A percentile compares a stretch with the other conserved stretches of the same genome.
Conservation (phyloP, 2,113 vertebrate genomes). For the Columba livia region DNA sequence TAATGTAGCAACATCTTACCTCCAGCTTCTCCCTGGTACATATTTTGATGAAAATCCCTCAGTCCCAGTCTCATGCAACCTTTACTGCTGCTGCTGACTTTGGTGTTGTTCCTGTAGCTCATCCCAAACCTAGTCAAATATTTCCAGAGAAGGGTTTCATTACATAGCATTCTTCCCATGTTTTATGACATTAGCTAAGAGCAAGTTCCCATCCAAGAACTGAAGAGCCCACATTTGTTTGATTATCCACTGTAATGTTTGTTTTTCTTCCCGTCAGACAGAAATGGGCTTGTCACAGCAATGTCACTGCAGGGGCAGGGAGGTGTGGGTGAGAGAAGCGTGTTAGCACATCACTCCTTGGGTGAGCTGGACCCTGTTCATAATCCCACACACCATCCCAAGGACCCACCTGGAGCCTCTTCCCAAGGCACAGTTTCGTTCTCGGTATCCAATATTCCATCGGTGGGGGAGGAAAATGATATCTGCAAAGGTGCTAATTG, state of each 20-base stretch:
- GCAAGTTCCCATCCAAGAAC: conserved; percentile 17
- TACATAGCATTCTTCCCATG: conserved; percentile 42
- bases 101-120: conserved; percentile 21
- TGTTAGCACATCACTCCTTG: background rate
- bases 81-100: conserved; percentile 5
- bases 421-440: background rate
- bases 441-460: conserved; percentile 15
- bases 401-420: background rate
- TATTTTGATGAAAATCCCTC: background rate
- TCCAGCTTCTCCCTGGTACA: background rate
- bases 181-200: conserved; percentile 39
- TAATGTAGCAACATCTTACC: background rate
- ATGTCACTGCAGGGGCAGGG: background rate
- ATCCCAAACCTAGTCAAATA: conserved; percentile 43
- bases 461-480: background rate
- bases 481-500: background rate
- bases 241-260: conserved; percentile 32
- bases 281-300: conserved; percentile 13
- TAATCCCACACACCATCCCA: background rate
- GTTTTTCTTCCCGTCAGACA: conserved; percentile 37
- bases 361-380: background rate
- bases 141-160: conserved; percentile 54
- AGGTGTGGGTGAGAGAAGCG: background rate
- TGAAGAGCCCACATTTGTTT: conserved; percentile 28
- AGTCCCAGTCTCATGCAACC: background rate